Evolutionary conservation across 2,888 invertebrate species (phyloP).

Genomic region (Luperina nickerlii): DNA sequence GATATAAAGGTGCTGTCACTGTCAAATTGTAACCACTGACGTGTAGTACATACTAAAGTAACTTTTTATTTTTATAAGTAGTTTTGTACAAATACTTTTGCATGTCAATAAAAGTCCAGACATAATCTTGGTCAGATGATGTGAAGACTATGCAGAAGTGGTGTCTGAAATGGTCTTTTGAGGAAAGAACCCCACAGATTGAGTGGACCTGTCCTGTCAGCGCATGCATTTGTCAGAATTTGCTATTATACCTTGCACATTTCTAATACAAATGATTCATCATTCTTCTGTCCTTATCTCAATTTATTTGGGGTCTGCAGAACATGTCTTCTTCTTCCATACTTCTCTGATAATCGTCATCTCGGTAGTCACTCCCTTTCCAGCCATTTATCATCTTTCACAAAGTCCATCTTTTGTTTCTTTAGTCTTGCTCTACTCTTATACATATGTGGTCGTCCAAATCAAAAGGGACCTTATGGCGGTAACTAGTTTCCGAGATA

Average conservation of each 20-base stretch:
- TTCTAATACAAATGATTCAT: background rate
- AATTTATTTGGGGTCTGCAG: accelerated
- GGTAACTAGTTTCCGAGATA: no score
- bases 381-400: background rate
- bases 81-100: background rate
- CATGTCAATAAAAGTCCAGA: background rate
- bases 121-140: background rate
- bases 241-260: background rate
- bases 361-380: background rate
- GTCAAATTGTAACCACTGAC: background rate
- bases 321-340: background rate
- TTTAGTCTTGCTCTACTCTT: background rate
- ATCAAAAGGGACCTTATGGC: no score
- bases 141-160: background rate
- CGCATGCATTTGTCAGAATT: background rate
- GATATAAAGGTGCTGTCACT: background rate
- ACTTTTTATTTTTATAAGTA: background rate
- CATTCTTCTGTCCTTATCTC: no score
- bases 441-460: no score
- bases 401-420: background rate
- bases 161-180: background rate
- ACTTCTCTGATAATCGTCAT: background rate
- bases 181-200: background rate
- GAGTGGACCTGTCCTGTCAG: background rate
- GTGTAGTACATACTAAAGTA: background rate